Percentiles rank a stretch among this genome's conserved stretches.
phyloP scores from a whole-genome alignment of 53 echinoderm and acorn worm genomes.

The Patiria pectinifera region DNA sequence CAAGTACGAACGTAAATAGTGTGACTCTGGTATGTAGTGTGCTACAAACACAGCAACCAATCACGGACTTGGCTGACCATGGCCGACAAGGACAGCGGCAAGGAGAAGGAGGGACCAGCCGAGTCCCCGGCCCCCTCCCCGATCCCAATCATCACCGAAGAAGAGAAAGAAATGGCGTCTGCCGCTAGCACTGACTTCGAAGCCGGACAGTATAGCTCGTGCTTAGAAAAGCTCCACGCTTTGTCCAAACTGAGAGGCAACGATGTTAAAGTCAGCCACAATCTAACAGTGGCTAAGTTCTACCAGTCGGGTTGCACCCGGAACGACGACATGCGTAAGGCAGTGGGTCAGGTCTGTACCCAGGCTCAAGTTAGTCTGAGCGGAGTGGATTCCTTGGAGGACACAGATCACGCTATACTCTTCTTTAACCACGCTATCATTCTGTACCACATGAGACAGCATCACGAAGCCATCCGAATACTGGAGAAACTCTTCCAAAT shows the following conservation, averaged over 20 bases:
- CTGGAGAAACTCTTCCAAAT: slow-evolving; percentile 96
- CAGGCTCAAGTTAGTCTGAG: slow-evolving; percentile 49
- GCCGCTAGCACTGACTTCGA: slow-evolving; percentile 85
- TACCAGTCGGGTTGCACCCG: slow-evolving; percentile 89
- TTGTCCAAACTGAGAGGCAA: slow-evolving; percentile 68
- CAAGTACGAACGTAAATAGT: background rate
- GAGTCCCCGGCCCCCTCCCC: slow-evolving; percentile 64
- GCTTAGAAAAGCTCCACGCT: slow-evolving; percentile 85
- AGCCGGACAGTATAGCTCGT: slow-evolving; percentile 73
- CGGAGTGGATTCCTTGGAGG: slow-evolving; percentile 75
- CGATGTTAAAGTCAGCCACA: slow-evolving; percentile 86
- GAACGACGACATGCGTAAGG: slow-evolving; percentile 83
- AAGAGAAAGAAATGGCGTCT: slow-evolving; percentile 84
- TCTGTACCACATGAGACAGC: slow-evolving; percentile 85
- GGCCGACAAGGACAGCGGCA: slow-evolving; percentile 69
- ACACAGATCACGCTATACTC: slow-evolving; percentile 90
- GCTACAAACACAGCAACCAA: background rate
- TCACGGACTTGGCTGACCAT: slow-evolving; percentile 6
- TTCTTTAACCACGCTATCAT: slow-evolving; percentile 96
- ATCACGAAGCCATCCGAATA: slow-evolving; percentile 83
- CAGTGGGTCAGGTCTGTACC: slow-evolving; percentile 80
- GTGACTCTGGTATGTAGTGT: background rate
- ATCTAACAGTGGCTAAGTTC: slow-evolving; percentile 82
- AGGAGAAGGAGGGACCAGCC: slow-evolving; percentile 40
- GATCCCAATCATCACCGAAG: slow-evolving; percentile 71